Base-by-base conservation (phyloP, 2,797 vertebrate genomes). In the Premnoplex brunnescens region DNA sequence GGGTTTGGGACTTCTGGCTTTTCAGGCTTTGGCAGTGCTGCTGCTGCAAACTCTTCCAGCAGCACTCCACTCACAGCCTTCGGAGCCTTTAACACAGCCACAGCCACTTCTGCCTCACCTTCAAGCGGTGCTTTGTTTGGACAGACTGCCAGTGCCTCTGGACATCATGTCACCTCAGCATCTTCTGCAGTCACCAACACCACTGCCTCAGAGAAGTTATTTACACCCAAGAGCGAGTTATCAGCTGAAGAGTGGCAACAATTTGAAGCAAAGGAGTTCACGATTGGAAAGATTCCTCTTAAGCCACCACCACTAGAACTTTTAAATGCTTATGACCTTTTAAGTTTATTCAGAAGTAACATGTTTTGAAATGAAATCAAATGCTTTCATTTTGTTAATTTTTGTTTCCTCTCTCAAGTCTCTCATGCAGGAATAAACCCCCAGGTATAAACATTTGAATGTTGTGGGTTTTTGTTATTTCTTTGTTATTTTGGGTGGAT, bases 261-360 rank as follows among this genome's bases (percentile, higher is more conserved):
- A 69, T 99, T 99, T 90, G 97, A 97, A 77, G 98, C 98, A 6
- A 98, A 98, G 83, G 98, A 97, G 92, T 99, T 99, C 97, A 98
- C 97, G 2, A 84, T 99, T 32, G 99, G 99, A 69, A 99, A 98
- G 97, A 98, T 99, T 93, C 99, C 99, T 54, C 91, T 99, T 44
- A 98, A 97, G 85, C 99, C 99, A 4, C 99, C 99, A 13, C 99
- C 99, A 14, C 74, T 96, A 34, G 98, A 98, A 83, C 97, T 99
- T 96, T 89, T 99, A 88, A 71, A 91, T 54, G 62, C 98, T 63
- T 98, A 94, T 10, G 54, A 67, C n/a, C 74, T 77, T n/a, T 3
- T 14, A 55, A 55, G n/a, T 88, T 85, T 71, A 51, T 91, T 89
- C 60, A 78, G 73, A 75, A 91, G 52, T 66, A 84, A 84, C 34